A percentile compares a stretch with the other conserved stretches of the same genome.
These are phyloP conservation scores for Athrips mouffetella DNA, from an alignment of 2,888 invertebrate genomes.

Conservation along the genomic window DNA sequence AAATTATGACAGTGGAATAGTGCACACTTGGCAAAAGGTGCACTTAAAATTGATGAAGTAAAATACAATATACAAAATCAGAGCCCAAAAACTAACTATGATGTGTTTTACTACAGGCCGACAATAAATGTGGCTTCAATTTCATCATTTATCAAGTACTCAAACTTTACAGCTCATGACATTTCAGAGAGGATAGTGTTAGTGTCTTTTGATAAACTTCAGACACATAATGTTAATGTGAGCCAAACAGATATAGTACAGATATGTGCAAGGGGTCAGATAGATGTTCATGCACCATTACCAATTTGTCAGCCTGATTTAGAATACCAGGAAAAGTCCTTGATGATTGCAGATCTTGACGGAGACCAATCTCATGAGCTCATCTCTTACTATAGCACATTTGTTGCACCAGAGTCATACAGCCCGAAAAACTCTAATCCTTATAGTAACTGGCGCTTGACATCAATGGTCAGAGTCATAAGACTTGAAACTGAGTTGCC, in stretches of 20 bases:
- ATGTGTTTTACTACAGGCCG: constrained; percentile 60
- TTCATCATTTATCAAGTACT: constrained; percentile 64
- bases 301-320: constrained; percentile 85
- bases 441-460: constrained; percentile 78
- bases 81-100: constrained; percentile 65
- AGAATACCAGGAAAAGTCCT: constrained; percentile 83
- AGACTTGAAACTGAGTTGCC: constrained; percentile 85
- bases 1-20: constrained; percentile 90
- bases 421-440: constrained; percentile 54
- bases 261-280: constrained; percentile 77
- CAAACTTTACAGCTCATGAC: constrained; percentile 73
- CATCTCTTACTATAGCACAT: constrained; percentile 86
- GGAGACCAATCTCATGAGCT: constrained; percentile 87
- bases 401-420: constrained; percentile 64
- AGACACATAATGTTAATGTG: constrained; percentile 86
- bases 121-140: constrained; percentile 59
- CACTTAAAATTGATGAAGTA: constrained; percentile 65
- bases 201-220: constrained; percentile 86
- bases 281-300: constrained; percentile 47
- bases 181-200: constrained; percentile 86
- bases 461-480: constrained; percentile 83
- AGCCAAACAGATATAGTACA: constrained; percentile 88
- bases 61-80: constrained; percentile 65
- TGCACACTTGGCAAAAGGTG: constrained; percentile 71
- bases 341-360: constrained; percentile 86